Evolutionary conservation across 1,140 invertebrate genomes (phyloP).

Genomic region (Fopius arisanus): DNA sequence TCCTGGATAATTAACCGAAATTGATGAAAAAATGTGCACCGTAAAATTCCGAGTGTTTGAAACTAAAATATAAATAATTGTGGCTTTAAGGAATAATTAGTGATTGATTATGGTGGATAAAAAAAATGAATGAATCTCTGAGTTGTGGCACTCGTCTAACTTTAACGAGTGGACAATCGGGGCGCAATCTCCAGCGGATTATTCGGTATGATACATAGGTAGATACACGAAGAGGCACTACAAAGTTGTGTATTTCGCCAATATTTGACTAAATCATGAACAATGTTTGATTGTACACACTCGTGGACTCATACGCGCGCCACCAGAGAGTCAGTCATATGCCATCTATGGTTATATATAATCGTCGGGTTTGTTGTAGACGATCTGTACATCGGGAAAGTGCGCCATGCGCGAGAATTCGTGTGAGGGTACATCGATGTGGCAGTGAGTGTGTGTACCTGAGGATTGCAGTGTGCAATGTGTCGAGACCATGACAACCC

Average conservation of each 20-base stretch:
- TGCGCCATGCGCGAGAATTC: not conserved
- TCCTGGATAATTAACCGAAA: too few relatives aligned
- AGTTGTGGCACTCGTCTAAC: not conserved
- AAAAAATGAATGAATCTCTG: too few relatives aligned
- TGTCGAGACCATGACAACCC: not conserved
- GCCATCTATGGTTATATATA: conserved; percentile 12
- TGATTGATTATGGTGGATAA: too few relatives aligned
- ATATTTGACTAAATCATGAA: conserved; percentile 67
- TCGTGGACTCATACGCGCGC: conserved; percentile 33
- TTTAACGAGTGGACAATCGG: conserved; percentile 41
- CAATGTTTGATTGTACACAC: conserved; percentile 64
- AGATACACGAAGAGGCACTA: conserved; percentile 55
- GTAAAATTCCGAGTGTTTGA: too few relatives aligned
- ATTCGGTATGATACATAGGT: conserved; percentile 58
- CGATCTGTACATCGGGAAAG: not conserved
- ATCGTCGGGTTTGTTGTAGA: conserved; percentile 11
- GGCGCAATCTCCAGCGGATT: conserved; percentile 60
- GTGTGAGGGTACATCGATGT: not conserved
- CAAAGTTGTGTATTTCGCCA: conserved; percentile 65
- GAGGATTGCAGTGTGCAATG: not conserved
- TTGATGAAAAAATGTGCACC: too few relatives aligned
- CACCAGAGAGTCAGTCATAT: conserved; percentile 12
- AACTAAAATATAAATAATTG: too few relatives aligned
- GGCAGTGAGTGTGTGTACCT: not conserved
- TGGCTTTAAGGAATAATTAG: too few relatives aligned